phyloP scores from a whole-genome alignment of 2,888 invertebrate genomes.

The Callyntrura guangdongensis region DNA sequence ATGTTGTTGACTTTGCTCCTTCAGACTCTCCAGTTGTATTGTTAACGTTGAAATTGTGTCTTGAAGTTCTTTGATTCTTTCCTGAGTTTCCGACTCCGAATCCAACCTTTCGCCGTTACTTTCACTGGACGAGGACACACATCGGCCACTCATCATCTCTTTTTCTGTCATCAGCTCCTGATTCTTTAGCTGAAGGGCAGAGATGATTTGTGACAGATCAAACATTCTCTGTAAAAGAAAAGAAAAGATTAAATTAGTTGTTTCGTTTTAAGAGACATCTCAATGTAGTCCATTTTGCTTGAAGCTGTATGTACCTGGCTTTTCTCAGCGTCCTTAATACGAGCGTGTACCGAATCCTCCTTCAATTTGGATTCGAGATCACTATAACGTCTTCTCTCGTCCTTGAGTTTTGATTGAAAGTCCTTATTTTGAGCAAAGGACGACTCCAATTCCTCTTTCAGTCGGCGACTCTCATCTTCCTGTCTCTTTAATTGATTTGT shows the following conservation, averaged over 20 bases:
- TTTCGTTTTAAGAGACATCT: not conserved
- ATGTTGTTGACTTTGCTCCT: slow-evolving; percentile 75
- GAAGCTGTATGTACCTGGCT: slow-evolving; percentile 82
- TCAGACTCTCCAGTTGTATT: slow-evolving; percentile 91
- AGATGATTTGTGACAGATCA: slow-evolving; percentile 83
- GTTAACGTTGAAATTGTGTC: slow-evolving; percentile 97
- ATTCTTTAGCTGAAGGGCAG: slow-evolving; percentile 88
- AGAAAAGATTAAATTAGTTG: slow-evolving; percentile 62
- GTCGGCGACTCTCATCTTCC: slow-evolving; percentile 95
- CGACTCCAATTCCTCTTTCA: slow-evolving; percentile 92
- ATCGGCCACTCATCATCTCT: slow-evolving; percentile 92
- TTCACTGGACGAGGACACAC: slow-evolving; percentile 82
- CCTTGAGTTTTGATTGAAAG: slow-evolving; percentile 91
- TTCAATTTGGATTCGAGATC: slow-evolving; percentile 89
- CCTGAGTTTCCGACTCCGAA: slow-evolving; percentile 83
- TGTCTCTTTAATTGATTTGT: slow-evolving; percentile 91
- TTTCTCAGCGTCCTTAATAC: slow-evolving; percentile 84
- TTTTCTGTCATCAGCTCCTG: slow-evolving; percentile 98
- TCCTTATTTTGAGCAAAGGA: slow-evolving; percentile 91
- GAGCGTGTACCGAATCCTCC: slow-evolving; percentile 84
- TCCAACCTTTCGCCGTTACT: slow-evolving; percentile 83
- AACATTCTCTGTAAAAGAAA: slow-evolving; percentile 82
- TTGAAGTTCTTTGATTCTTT: slow-evolving; percentile 88
- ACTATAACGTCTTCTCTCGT: slow-evolving; percentile 92
- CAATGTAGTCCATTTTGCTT: not conserved